phyloP scores from a whole-genome alignment of 2,888 invertebrate genomes.

The Acleris emargana region DNA sequence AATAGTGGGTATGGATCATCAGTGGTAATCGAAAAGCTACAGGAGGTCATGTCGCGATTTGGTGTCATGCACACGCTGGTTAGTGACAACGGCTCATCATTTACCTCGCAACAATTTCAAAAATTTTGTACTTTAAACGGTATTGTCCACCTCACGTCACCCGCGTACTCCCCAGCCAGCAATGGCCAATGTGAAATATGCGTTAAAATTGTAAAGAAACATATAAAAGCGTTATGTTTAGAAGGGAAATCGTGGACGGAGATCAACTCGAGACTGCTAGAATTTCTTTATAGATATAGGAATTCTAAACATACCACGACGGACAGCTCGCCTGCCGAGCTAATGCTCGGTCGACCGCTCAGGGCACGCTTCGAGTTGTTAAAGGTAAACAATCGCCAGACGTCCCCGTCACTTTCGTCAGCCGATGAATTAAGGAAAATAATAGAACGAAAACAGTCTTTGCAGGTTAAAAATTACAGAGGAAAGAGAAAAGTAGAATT shows the following conservation, averaged over 20 bases:
- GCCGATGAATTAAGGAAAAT: background rate
- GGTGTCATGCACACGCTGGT: conserved; percentile 23
- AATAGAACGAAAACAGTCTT: conserved; percentile 5
- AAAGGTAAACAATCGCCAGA: background rate
- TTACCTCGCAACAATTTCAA: conserved; percentile 15
- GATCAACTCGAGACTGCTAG: background rate
- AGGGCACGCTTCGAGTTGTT: conserved; percentile 4
- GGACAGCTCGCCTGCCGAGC: conserved; percentile 15
- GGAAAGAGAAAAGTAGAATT: conserved; percentile 2
- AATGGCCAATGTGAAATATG: conserved; percentile 25
- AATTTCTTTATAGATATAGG: conserved; percentile 12
- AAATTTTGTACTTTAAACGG: conserved; percentile 23
- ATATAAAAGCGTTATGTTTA: conserved; percentile 11
- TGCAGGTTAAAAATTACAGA: conserved; percentile 6
- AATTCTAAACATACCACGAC: conserved; percentile 21
- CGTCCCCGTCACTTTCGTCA: background rate
- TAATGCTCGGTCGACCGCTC: background rate
- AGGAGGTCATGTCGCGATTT: conserved; percentile 22
- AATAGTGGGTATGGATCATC: background rate
- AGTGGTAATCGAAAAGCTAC: conserved; percentile 16
- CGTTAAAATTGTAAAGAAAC: conserved; percentile 30
- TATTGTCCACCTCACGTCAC: conserved; percentile 20
- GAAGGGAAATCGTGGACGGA: conserved; percentile 7
- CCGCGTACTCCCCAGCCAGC: conserved; percentile 16
- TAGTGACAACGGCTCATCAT: conserved; percentile 24